Percentiles rank a stretch among this genome's conserved stretches.
phyloP scores from a whole-genome alignment of 2,797 vertebrate species.

The Peromyscus attwateri region DNA sequence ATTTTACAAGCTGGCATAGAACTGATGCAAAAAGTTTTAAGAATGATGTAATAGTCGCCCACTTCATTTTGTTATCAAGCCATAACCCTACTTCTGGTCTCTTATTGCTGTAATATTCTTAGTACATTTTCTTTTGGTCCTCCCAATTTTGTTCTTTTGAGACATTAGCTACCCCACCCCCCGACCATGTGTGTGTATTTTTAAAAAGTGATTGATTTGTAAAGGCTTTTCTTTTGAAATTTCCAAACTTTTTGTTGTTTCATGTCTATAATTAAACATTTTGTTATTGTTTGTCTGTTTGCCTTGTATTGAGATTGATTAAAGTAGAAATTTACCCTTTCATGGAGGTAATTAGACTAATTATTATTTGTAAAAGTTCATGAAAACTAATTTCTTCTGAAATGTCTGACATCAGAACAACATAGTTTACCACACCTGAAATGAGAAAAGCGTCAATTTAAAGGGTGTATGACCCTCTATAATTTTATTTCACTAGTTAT shows the following conservation, averaged over 20 bases:
- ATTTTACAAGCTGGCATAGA: constrained; percentile 59
- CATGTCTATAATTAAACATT: neutral
- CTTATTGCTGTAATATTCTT: neutral
- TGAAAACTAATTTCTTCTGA: neutral
- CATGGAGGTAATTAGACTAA: neutral
- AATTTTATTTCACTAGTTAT: neutral
- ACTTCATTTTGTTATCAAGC: neutral
- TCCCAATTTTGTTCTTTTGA: neutral
- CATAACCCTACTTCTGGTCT: neutral
- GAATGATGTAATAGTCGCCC: constrained; percentile 3
- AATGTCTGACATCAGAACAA: neutral
- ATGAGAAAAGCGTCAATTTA: neutral
- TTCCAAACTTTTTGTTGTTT: neutral
- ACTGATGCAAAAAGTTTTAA: constrained; percentile 44
- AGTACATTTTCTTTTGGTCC: neutral
- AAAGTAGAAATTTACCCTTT: constrained; percentile 11
- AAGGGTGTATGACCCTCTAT: neutral
- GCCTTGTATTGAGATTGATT: neutral
- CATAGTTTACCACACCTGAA: neutral
- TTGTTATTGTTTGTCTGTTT: neutral
- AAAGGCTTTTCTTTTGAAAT: neutral
- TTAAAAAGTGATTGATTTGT: neutral
- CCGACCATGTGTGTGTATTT: neutral
- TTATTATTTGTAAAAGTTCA: constrained; percentile 18
- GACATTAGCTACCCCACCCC: neutral